Evolutionary conservation across 2,797 vertebrate species (phyloP).

Genomic region (Enteromius afrohamiltoni): DNA sequence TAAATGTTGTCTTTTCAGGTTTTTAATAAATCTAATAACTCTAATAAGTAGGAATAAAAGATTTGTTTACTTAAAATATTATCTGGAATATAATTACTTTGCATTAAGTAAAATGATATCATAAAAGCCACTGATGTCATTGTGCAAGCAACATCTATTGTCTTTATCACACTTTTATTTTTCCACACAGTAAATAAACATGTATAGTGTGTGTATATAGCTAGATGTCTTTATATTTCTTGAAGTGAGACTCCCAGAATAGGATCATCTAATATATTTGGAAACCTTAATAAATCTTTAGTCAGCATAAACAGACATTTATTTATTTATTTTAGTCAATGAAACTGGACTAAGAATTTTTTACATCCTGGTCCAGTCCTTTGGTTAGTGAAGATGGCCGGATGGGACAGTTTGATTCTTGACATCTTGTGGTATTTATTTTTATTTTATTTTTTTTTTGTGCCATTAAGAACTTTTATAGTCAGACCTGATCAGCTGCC

Average conservation of each 20-base stretch:
- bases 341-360: background rate
- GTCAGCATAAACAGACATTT: background rate
- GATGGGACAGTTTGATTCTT: background rate
- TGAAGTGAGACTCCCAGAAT: background rate
- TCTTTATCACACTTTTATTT: background rate
- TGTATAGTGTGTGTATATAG: background rate
- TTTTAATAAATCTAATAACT: background rate
- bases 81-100: too few relatives aligned
- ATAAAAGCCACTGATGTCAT: background rate
- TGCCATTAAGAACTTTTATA: slow-evolving; percentile 30
- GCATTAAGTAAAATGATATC: background rate
- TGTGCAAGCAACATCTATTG: background rate
- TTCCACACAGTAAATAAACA: background rate
- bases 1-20: background rate
- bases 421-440: background rate
- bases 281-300: background rate
- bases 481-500: slow-evolving; percentile 1
- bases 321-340: slow-evolving; percentile 1
- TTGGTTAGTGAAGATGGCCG: background rate
- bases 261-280: background rate
- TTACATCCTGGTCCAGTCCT: background rate
- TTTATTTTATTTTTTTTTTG: background rate
- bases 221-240: background rate
- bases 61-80: background rate
- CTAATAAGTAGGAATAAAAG: background rate